Evolutionary conservation across 2,797 vertebrate species (phyloP).

Genomic region (Zonotrichia albicollis): DNA sequence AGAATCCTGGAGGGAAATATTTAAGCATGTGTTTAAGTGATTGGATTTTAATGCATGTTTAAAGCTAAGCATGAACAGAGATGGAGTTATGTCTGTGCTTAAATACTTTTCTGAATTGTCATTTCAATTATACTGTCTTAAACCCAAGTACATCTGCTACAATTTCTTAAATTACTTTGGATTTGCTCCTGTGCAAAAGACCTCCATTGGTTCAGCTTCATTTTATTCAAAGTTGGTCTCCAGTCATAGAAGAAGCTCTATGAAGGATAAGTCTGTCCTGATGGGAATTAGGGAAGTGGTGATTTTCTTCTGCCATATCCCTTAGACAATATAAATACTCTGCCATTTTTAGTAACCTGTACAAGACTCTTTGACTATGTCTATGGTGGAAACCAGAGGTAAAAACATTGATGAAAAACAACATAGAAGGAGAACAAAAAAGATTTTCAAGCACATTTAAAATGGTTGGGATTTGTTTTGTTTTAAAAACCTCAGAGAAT

Average conservation of each 20-base stretch:
- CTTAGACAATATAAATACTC: not conserved
- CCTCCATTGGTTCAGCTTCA: not conserved
- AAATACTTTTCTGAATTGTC: slow-evolving; percentile 29
- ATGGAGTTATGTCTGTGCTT: slow-evolving; percentile 12
- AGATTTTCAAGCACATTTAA: not conserved
- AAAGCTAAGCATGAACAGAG: not conserved
- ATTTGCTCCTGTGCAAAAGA: not conserved
- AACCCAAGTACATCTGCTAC: slow-evolving; percentile 2
- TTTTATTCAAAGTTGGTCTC: not conserved
- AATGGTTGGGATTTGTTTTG: not conserved
- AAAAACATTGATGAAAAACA: slow-evolving; percentile 1
- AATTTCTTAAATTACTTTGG: slow-evolving; percentile 14
- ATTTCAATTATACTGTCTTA: slow-evolving; percentile 1
- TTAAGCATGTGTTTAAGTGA: slow-evolving; percentile 13
- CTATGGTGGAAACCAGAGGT: not conserved
- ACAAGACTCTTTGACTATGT: not conserved
- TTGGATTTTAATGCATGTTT: slow-evolving; percentile 24
- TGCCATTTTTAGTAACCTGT: not conserved
- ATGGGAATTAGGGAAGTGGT: not conserved
- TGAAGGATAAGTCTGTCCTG: not conserved
- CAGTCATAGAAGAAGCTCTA: not conserved
- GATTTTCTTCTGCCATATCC: not conserved
- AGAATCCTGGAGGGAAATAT: not conserved
- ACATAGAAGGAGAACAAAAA: not conserved
- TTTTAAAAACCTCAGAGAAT: not conserved